Conservation (phyloP, 35 echinoderm and acorn worm species). For the Nesometra sesokonis region DNA sequence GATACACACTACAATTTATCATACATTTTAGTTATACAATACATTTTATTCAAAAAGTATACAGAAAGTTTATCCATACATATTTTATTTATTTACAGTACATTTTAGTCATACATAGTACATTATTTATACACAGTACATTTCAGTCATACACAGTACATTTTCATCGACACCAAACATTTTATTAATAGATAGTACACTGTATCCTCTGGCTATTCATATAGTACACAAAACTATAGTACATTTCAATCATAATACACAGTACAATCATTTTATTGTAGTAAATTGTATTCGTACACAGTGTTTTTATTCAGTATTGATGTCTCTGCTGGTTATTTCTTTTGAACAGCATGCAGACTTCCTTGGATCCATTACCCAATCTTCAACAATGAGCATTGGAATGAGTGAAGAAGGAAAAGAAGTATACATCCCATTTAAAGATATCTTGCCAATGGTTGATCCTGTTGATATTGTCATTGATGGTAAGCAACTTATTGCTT, state of each 20-base stretch:
- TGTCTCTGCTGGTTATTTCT: neutral
- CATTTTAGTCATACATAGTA: too few relatives aligned
- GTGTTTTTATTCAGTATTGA: neutral
- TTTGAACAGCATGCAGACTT: slow-evolving; percentile 66
- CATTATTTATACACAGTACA: too few relatives aligned
- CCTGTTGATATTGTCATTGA: slow-evolving; percentile 84
- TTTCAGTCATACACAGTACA: too few relatives aligned
- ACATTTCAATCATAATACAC: neutral
- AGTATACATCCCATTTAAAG: slow-evolving; percentile 82
- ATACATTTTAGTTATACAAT: too few relatives aligned
- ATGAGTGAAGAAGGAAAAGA: slow-evolving; percentile 43
- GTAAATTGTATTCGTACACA: neutral
- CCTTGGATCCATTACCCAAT: slow-evolving; percentile 78
- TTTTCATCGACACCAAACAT: too few relatives aligned
- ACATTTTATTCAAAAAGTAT: too few relatives aligned
- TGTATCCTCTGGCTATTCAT: neutral
- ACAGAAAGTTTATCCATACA: too few relatives aligned
- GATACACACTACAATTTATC: too few relatives aligned
- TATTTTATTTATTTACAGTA: too few relatives aligned
- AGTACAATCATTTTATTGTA: neutral
- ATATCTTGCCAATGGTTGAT: slow-evolving; percentile 92
- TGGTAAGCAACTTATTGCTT: slow-evolving; percentile 70
- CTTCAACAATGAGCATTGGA: slow-evolving; percentile 70
- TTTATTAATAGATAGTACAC: too few relatives aligned
- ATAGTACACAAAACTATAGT: too few relatives aligned